Percentiles rank a stretch among this genome's conserved stretches.
phyloP scores from a whole-genome alignment of 2,797 vertebrate genomes.

The Pteronotus mesoamericanus region DNA sequence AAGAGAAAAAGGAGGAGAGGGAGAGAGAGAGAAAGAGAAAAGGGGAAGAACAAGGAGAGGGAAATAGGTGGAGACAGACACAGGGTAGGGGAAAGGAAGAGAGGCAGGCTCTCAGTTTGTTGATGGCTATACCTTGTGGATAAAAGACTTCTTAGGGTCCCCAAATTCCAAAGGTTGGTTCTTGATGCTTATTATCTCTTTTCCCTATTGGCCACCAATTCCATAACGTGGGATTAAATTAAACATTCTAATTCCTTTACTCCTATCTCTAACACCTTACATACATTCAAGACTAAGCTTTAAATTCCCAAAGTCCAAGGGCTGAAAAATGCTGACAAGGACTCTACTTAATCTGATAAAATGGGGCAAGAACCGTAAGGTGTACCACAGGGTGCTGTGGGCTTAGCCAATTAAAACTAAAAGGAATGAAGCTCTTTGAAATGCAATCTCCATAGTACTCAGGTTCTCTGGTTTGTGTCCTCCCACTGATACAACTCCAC shows the following conservation, averaged over 20 bases:
- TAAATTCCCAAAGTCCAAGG: background rate
- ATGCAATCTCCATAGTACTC: background rate
- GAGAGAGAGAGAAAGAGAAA: constrained; percentile 34
- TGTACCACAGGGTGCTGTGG: background rate
- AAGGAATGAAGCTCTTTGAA: background rate
- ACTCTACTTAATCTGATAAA: background rate
- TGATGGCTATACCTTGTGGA: background rate
- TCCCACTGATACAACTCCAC: background rate
- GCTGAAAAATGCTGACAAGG: background rate
- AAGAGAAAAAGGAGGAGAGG: background rate
- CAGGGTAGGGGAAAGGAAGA: constrained; percentile 8
- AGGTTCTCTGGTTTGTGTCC: background rate
- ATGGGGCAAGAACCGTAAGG: background rate
- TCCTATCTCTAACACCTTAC: background rate
- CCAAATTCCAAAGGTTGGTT: background rate
- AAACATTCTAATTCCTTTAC: background rate
- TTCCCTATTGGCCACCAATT: background rate
- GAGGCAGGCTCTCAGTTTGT: constrained; percentile 30
- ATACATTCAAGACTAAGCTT: background rate
- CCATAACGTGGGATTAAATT: background rate
- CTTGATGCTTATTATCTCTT: background rate
- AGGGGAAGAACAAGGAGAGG: constrained; percentile 37
- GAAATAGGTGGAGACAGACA: constrained; percentile 24
- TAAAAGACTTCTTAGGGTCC: constrained; percentile 2
- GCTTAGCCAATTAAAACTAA: background rate